Percentiles rank a stretch among this genome's conserved stretches.
Evolutionary conservation across 2,113 vertebrate species (phyloP).

Genomic region (Clarias magur): DNA sequence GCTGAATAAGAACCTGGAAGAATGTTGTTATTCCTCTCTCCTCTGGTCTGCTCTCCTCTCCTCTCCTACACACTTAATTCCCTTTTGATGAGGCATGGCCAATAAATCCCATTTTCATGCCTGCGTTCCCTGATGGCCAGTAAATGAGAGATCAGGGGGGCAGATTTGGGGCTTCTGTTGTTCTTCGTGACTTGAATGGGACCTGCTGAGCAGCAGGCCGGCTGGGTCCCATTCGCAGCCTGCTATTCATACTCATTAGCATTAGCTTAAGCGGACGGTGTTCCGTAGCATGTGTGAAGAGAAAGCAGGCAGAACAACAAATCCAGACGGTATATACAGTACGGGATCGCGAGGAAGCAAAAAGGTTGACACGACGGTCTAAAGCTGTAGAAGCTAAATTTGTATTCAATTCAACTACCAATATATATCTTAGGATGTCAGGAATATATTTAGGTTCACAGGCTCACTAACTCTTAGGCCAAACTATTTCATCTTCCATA

Average conservation of each 20-base stretch:
- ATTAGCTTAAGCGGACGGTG: slow-evolving; percentile 46
- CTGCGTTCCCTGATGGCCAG: slow-evolving; percentile 81
- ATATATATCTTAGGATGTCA: neutral
- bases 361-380: neutral
- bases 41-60: neutral
- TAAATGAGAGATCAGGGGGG: slow-evolving; percentile 86
- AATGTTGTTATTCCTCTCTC: neutral
- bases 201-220: slow-evolving; percentile 64
- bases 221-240: slow-evolving; percentile 57
- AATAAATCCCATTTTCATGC: slow-evolving; percentile 87
- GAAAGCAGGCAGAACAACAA: slow-evolving; percentile 4
- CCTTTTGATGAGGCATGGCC: slow-evolving; percentile 84
- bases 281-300: slow-evolving; percentile 32
- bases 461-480: slow-evolving; percentile 39
- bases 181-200: slow-evolving; percentile 70
- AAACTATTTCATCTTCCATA: slow-evolving; percentile 73
- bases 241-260: slow-evolving; percentile 55
- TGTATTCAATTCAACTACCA: neutral
- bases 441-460: slow-evolving; percentile 5
- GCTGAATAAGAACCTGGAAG: neutral
- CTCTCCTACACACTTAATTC: slow-evolving; percentile 73
- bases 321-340: neutral
- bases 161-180: slow-evolving; percentile 79
- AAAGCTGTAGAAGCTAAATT: neutral
- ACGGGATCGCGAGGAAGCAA: neutral